Conservation (phyloP, 2,888 invertebrate genomes). For the Anticlea derivata region DNA sequence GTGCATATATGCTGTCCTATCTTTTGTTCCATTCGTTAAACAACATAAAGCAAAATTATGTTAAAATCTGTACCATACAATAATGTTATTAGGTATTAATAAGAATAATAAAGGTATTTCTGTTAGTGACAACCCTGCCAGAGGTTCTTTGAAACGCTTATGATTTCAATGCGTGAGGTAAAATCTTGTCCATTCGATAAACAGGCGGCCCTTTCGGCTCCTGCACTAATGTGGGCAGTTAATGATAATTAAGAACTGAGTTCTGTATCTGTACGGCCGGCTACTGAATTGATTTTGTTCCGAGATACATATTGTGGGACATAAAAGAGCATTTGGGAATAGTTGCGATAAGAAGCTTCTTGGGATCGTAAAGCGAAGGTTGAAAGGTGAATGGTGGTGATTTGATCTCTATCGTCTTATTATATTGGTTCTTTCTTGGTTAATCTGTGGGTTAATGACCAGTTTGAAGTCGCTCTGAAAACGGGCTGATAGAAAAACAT, state of each 20-base stretch:
- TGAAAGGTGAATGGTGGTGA: slow-evolving; percentile 3
- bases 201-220: slow-evolving; percentile 41
- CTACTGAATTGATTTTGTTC: slow-evolving; percentile 39
- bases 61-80: too few species aligned
- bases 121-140: slow-evolving; percentile 36
- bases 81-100: too few species aligned
- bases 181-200: slow-evolving; percentile 55
- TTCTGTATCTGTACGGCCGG: slow-evolving; percentile 41
- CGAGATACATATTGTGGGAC: slow-evolving; percentile 25
- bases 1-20: too few species aligned
- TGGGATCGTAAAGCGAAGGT: slow-evolving; percentile 1
- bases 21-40: too few species aligned
- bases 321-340: slow-evolving; percentile 13
- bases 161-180: slow-evolving; percentile 80
- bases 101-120: too few species aligned
- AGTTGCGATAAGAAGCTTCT: slow-evolving; percentile 13
- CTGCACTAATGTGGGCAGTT: slow-evolving; percentile 55
- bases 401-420: too few species aligned
- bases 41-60: too few species aligned
- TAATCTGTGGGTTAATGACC: too few species aligned
- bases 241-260: slow-evolving; percentile 74
- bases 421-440: neutral
- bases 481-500: neutral
- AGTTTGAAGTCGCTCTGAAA: too few species aligned
- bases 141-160: slow-evolving; percentile 79